These are phyloP conservation scores for Chrosomus eos DNA, from an alignment of 2,797 vertebrate species.

Conservation along the genomic window DNA sequence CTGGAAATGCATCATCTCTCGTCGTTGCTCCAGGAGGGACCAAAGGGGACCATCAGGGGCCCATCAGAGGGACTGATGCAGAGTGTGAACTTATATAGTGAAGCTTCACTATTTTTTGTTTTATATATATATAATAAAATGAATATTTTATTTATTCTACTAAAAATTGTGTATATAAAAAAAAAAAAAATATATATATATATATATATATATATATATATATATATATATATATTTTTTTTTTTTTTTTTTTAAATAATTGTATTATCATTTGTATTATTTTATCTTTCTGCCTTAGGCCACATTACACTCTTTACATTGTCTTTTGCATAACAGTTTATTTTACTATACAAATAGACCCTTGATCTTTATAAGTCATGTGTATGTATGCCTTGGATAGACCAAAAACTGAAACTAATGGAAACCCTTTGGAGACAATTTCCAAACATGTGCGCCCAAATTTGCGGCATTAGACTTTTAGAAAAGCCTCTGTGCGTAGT, in stretches of 20 bases:
- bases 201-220: no score
- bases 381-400: constrained; percentile 58
- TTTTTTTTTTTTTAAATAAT: background rate
- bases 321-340: constrained; percentile 22
- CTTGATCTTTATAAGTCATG: constrained; percentile 61
- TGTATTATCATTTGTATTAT: background rate
- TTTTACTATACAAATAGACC: constrained; percentile 16
- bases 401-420: constrained; percentile 71
- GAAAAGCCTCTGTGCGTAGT: constrained; percentile 71
- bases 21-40: background rate
- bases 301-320: constrained; percentile 7
- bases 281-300: background rate
- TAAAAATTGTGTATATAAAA: no score
- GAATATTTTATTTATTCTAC: no score
- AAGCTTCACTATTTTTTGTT: background rate
- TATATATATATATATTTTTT: no score
- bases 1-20: constrained; percentile 44
- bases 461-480: constrained; percentile 75
- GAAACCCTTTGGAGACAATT: constrained; percentile 76
- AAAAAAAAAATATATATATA: no score
- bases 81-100: background rate
- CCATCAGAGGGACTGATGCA: constrained; percentile 15
- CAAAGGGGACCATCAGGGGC: no score
- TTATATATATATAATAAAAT: no score
- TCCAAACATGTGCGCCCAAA: constrained; percentile 72